These are phyloP conservation scores for Phyllostomus hastatus DNA, from an alignment of 2,113 vertebrate species.

Conservation along the genomic window DNA sequence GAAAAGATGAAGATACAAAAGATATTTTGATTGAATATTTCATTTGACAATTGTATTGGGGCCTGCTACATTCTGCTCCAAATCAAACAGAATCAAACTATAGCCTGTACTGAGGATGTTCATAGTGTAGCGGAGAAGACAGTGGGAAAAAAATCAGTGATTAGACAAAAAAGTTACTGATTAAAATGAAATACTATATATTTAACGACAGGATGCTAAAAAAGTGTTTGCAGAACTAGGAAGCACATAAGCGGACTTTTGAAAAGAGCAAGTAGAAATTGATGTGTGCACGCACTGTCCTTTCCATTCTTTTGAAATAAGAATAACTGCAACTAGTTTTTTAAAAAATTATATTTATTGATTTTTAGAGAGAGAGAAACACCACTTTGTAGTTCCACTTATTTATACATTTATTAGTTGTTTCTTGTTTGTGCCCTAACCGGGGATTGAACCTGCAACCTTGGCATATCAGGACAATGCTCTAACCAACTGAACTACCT, in stretches of 20 bases:
- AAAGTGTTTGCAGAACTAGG: neutral
- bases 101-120: neutral
- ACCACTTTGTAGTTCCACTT: no score
- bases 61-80: neutral
- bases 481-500: no score
- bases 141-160: neutral
- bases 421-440: no score
- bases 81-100: neutral
- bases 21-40: neutral
- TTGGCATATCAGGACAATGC: no score
- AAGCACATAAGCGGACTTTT: neutral
- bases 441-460: no score
- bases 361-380: no score
- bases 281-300: neutral
- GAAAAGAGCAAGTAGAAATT: neutral
- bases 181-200: conserved; percentile 11
- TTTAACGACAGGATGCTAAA: neutral
- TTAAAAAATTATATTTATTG: no score
- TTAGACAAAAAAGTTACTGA: neutral
- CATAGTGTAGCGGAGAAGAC: neutral
- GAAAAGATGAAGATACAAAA: neutral
- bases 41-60: neutral
- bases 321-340: neutral
- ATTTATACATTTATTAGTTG: no score
- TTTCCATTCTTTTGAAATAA: neutral